Evolutionary conservation across 2,888 invertebrate genomes (phyloP).

Genomic region (Rhorus exstirpatorius): DNA sequence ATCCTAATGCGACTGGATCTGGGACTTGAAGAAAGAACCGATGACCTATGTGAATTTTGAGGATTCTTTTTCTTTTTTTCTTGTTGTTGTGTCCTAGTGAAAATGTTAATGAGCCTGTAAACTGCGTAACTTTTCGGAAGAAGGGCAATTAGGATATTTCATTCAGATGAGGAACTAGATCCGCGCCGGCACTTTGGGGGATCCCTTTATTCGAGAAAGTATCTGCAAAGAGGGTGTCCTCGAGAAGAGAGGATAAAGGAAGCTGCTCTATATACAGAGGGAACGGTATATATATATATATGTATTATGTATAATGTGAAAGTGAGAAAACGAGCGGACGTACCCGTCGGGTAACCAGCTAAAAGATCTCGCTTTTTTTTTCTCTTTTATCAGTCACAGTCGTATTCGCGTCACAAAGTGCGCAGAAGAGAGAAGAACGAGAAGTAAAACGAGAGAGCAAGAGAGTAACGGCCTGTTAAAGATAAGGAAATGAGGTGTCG

Average conservation of each 20-base stretch:
- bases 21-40: background rate
- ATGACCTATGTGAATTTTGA: background rate
- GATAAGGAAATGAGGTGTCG: conserved; percentile 86
- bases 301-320: conserved; percentile 29
- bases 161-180: conserved; percentile 44
- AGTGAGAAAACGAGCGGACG: conserved; percentile 60
- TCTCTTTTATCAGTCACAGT: conserved; percentile 10
- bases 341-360: conserved; percentile 64
- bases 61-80: background rate
- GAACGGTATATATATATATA: background rate
- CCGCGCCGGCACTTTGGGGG: conserved; percentile 37
- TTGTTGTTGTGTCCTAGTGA: background rate
- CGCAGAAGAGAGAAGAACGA: conserved; percentile 42
- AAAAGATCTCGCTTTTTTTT: conserved; percentile 56
- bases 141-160: conserved; percentile 61
- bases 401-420: conserved; percentile 38
- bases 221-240: conserved; percentile 54
- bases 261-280: background rate
- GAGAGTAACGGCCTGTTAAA: conserved; percentile 85
- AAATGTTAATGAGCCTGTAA: conserved; percentile 59
- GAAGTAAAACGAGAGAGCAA: conserved; percentile 63
- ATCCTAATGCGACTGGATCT: conserved; percentile 19
- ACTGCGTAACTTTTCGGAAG: conserved; percentile 50
- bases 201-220: conserved; percentile 55
- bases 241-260: background rate